Conservation (phyloP, 2,797 vertebrate genomes). For the Ibycter americanus region DNA sequence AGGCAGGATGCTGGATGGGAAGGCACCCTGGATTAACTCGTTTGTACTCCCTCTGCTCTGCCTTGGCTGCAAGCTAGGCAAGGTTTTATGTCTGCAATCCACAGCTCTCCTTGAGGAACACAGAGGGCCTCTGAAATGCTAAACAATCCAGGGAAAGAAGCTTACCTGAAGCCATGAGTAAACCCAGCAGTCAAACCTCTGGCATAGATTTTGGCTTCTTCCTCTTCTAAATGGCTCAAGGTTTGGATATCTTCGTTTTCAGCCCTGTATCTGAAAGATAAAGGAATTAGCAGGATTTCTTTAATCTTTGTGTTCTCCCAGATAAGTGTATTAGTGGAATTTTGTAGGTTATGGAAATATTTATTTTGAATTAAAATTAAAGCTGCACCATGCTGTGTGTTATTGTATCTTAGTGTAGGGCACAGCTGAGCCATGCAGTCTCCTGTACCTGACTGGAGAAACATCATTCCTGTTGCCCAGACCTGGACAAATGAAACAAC, state of each 20-base stretch:
- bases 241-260: slow-evolving; percentile 62
- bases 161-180: slow-evolving; percentile 67
- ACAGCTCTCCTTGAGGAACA: slow-evolving; percentile 46
- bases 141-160: slow-evolving; percentile 53
- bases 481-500: background rate
- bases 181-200: slow-evolving; percentile 57
- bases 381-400: background rate
- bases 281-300: slow-evolving; percentile 68
- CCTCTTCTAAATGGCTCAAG: slow-evolving; percentile 52
- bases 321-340: slow-evolving; percentile 64
- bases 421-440: background rate
- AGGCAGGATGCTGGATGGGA: slow-evolving; percentile 2
- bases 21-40: slow-evolving; percentile 45
- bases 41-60: slow-evolving; percentile 36
- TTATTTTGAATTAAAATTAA: slow-evolving; percentile 67
- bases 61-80: slow-evolving; percentile 33
- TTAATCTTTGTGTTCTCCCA: slow-evolving; percentile 63
- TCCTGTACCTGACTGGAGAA: background rate
- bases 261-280: slow-evolving; percentile 73
- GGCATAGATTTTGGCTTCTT: slow-evolving; percentile 61
- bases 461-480: background rate
- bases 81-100: slow-evolving; percentile 56
- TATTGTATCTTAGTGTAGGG: background rate
- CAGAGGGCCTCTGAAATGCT: slow-evolving; percentile 52
- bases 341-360: slow-evolving; percentile 61